phyloP scores from a whole-genome alignment of 2,888 invertebrate genomes.

The Tyria jacobaeae region DNA sequence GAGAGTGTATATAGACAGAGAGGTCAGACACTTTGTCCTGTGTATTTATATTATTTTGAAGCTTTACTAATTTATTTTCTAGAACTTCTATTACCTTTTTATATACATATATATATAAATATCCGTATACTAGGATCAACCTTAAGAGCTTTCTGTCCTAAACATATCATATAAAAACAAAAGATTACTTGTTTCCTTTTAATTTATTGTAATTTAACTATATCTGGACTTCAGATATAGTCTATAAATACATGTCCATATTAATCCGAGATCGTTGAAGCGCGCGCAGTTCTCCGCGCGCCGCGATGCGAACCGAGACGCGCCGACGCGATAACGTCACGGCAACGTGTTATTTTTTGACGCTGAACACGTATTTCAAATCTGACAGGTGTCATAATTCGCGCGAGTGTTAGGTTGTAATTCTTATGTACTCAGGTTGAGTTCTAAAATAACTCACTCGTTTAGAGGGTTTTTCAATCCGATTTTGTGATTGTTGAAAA shows the following conservation, averaged over 20 bases:
- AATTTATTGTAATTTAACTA: slow-evolving; percentile 44
- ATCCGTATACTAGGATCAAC: not conserved
- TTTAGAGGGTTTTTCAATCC: not conserved
- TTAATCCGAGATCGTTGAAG: slow-evolving; percentile 54
- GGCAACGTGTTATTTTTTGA: slow-evolving; percentile 23
- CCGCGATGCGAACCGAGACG: slow-evolving; percentile 60
- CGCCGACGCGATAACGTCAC: slow-evolving; percentile 40
- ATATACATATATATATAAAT: too few relatives aligned
- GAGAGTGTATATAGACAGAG: too few relatives aligned
- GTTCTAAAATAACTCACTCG: not conserved
- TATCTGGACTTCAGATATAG: slow-evolving; percentile 52
- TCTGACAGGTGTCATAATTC: slow-evolving; percentile 38
- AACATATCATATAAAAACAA: not conserved
- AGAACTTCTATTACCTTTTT: not conserved
- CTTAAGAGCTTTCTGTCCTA: not conserved
- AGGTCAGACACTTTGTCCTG: too few relatives aligned
- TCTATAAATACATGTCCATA: slow-evolving; percentile 78
- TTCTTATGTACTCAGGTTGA: not conserved
- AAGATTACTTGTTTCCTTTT: slow-evolving; percentile 27
- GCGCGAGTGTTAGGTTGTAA: not conserved
- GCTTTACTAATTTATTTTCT: not conserved
- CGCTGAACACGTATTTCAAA: slow-evolving; percentile 20
- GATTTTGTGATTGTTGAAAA: not conserved
- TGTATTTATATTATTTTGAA: too few relatives aligned
- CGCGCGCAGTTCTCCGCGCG: slow-evolving; percentile 69